These are phyloP conservation scores for Crocallis elinguaria DNA, from an alignment of 2,888 invertebrate genomes.

Conservation along the genomic window DNA sequence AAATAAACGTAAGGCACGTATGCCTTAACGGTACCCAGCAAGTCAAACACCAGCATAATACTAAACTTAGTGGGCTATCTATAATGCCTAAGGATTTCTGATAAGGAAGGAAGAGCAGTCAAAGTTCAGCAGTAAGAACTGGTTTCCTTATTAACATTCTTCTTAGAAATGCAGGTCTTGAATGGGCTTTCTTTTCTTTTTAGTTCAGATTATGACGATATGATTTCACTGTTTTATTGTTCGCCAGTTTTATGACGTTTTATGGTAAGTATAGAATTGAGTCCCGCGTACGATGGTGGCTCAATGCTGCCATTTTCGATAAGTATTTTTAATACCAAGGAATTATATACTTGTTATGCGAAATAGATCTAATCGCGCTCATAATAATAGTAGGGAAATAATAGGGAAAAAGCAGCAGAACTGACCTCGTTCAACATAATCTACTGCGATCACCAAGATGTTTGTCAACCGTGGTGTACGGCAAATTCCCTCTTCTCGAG, in stretches of 20 bases:
- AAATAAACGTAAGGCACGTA: slow-evolving; percentile 23
- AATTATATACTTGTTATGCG: no score
- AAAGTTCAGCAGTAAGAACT: slow-evolving; percentile 20
- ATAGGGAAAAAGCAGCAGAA: neutral
- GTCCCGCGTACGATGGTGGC: no score
- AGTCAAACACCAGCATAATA: slow-evolving; percentile 33
- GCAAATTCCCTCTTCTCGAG: no score
- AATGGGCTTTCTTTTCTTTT: slow-evolving; percentile 23
- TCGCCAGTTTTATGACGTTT: no score
- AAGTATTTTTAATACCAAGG: no score
- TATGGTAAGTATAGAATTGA: no score
- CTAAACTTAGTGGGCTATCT: slow-evolving; percentile 30
- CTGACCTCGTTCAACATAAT: neutral
- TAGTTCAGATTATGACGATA: slow-evolving; percentile 1
- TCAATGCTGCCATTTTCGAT: no score
- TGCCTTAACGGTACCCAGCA: slow-evolving; percentile 42
- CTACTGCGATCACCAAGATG: no score
- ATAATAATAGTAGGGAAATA: neutral
- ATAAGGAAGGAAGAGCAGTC: slow-evolving; percentile 31
- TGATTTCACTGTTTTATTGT: no score
- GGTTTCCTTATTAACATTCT: slow-evolving; percentile 35
- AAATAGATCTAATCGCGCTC: no score
- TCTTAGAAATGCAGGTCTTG: slow-evolving; percentile 30
- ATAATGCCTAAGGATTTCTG: slow-evolving; percentile 25
- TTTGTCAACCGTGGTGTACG: no score